Evolutionary conservation across 2,113 vertebrate species (phyloP).

Genomic region (Azemiops feae): DNA sequence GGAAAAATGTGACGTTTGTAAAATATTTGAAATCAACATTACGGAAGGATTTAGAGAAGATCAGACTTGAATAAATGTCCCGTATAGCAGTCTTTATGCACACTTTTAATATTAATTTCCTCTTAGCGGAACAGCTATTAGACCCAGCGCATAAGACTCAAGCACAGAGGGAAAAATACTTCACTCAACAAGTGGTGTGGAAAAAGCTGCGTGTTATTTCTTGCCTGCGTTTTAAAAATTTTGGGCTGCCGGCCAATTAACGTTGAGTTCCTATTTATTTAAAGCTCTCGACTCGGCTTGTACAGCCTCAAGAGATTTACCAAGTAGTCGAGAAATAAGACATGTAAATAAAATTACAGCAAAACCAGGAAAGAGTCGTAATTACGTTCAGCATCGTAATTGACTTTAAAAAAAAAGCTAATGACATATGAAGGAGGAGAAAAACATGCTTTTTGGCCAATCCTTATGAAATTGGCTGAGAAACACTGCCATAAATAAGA

Average conservation of each 20-base stretch:
- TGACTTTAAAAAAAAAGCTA: not conserved
- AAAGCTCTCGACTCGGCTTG: not conserved
- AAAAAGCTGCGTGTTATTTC: conserved; percentile 31
- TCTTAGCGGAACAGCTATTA: conserved; percentile 13
- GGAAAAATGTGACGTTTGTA: conserved; percentile 58
- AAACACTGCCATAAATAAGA: not conserved
- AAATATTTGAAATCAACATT: conserved; percentile 60
- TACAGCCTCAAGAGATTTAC: not conserved
- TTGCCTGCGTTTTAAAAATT: conserved; percentile 13
- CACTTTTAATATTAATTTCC: not conserved
- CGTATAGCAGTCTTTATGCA: conserved; percentile 8
- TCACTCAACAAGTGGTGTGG: not conserved
- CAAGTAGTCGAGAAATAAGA: not conserved
- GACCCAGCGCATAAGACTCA: conserved; percentile 35
- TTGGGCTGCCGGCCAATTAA: not conserved
- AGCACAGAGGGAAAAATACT: not conserved
- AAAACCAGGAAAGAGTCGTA: not conserved
- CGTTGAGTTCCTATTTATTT: not conserved
- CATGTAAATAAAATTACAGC: not conserved
- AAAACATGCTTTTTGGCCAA: not conserved
- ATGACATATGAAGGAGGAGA: not conserved
- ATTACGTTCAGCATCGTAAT: not conserved
- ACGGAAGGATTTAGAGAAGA: not conserved
- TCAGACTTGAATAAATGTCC: conserved; percentile 34
- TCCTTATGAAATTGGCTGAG: not conserved